These are phyloP conservation scores for Athripsodes cinereus DNA, from an alignment of 2,888 invertebrate species.

Conservation along the genomic window DNA sequence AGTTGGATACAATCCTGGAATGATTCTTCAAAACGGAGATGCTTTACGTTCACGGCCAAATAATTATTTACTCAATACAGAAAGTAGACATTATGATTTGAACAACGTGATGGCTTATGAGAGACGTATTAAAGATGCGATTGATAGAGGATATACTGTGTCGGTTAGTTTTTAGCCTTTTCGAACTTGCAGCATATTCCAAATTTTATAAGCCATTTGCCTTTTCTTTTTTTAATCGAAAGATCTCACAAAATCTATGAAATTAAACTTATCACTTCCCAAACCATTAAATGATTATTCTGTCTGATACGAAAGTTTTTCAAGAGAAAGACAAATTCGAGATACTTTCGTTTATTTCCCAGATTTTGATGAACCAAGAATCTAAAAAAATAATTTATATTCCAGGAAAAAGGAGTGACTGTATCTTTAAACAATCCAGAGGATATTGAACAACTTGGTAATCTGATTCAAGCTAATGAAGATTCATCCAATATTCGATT, in stretches of 20 bases:
- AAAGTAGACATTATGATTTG: conserved; percentile 32
- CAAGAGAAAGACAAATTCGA: no score
- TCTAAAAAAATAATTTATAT: no score
- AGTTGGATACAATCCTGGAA: conserved; percentile 54
- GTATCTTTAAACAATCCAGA: conserved; percentile 55
- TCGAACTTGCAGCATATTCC: no score
- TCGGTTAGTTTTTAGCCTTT: no score
- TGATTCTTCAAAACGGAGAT: conserved; percentile 51
- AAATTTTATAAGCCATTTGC: no score
- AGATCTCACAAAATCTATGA: no score
- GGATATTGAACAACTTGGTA: conserved; percentile 58
- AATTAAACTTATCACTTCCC: no score
- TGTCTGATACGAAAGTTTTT: no score
- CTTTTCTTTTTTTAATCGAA: no score
- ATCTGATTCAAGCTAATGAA: conserved; percentile 58
- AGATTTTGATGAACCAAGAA: no score
- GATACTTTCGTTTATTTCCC: no score
- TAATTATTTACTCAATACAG: conserved; percentile 33
- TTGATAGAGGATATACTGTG: conserved; percentile 44
- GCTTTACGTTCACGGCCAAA: conserved; percentile 49
- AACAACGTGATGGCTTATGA: conserved; percentile 35
- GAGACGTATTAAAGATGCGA: conserved; percentile 41
- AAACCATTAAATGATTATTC: no score
- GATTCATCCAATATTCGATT: conserved; percentile 54
- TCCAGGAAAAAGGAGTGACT: conserved; percentile 46